Evolutionary conservation across 2,113 vertebrate species (phyloP), one percentile per base, ranked within the genome.

Genomic region (Hymenochirus boettgeri): DNA sequence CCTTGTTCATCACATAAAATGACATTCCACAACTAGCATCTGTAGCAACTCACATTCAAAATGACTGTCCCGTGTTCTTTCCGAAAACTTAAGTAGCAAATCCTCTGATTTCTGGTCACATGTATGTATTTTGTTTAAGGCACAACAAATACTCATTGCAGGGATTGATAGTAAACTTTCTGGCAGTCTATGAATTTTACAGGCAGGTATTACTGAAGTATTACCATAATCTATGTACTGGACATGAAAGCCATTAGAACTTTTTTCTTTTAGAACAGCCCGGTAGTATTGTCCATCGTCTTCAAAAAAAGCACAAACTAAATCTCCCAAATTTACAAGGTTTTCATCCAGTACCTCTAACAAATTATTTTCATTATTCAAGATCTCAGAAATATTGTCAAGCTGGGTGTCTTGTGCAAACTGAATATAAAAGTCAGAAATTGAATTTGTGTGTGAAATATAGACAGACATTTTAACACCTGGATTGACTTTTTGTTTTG

Each of bases 141-240:
- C 86, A 70, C 95, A 98, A 25, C 78, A 88, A 73, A 87, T 80
- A 69, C 89, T 86, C 70, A 92, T 76, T 7, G 66, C 69, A 17
- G 93, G 92, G 56, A 85, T 21, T 1, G 72, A 65, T 3, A 75
- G 61, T 11, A 85, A 79, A 5, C 73, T 22, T 26, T 73, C 42
- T 1, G 84, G 74, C 17, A 96, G 89, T 31, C 66, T 73, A 22
- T 74, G 55, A 0, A 82, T 75, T 69, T 90, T 86, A 64, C 77
- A 79, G 53, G 77, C 5, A 2, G 76, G 75, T 35, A 91, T 70
- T 4, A 77, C 24, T 8, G 88, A 88, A 9, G 80, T 80, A 48
- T 97, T 96, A 60, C 96, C 95, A 76, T 93, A 99, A 79, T 98
- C 96, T 71, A 98, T 82, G 74, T 93, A 98, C 48, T 91, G 88